Conservation (phyloP, 2,797 vertebrate species). For the Scomberomorus guttatus region DNA sequence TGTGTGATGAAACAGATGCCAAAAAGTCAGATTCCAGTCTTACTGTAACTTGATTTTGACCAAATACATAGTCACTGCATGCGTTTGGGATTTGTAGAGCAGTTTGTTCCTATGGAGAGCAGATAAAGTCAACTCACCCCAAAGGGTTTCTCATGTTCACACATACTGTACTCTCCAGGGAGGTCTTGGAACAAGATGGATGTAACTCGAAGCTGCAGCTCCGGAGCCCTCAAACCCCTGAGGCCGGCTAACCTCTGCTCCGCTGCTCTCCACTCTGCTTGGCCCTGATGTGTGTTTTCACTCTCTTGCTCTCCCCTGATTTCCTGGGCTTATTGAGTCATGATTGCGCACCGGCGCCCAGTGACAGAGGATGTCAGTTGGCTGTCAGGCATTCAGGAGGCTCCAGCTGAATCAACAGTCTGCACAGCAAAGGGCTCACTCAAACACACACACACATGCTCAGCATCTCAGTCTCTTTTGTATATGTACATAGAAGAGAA, state of each 20-base stretch:
- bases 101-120: slow-evolving; percentile 27
- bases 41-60: neutral
- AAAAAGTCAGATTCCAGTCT: neutral
- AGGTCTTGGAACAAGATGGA: slow-evolving; percentile 64
- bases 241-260: slow-evolving; percentile 71
- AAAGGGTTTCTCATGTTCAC: slow-evolving; percentile 72
- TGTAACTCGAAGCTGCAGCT: slow-evolving; percentile 65
- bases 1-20: neutral
- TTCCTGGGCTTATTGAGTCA: slow-evolving; percentile 83
- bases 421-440: slow-evolving; percentile 40
- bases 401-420: slow-evolving; percentile 87
- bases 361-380: slow-evolving; percentile 83
- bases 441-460: slow-evolving; percentile 19
- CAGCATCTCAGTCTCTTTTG: slow-evolving; percentile 34
- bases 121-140: slow-evolving; percentile 48
- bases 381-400: slow-evolving; percentile 76
- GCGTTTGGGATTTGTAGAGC: slow-evolving; percentile 1
- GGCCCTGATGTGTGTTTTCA: slow-evolving; percentile 53
- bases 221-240: slow-evolving; percentile 41
- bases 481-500: slow-evolving; percentile 29
- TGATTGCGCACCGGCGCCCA: slow-evolving; percentile 74
- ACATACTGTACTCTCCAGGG: slow-evolving; percentile 67
- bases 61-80: neutral
- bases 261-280: slow-evolving; percentile 45
- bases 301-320: slow-evolving; percentile 64